Conservation (phyloP, 2,113 vertebrate genomes). For the Rissa tridactyla region DNA sequence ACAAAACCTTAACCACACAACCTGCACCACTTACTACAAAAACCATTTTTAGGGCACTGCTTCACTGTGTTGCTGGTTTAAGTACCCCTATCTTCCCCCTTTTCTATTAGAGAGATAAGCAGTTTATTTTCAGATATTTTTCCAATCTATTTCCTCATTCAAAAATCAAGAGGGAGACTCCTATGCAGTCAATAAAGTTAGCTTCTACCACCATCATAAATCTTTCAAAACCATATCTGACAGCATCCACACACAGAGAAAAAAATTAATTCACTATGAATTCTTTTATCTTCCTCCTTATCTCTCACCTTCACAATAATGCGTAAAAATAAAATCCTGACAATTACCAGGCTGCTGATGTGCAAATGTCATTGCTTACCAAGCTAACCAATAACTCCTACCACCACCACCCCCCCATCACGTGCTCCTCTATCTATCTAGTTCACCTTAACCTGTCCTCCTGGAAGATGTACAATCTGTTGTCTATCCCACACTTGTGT, state of each 20-base stretch:
- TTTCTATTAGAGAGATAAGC: neutral
- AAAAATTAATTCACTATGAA: neutral
- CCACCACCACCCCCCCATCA: neutral
- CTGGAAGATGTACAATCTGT: neutral
- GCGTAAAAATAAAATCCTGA: neutral
- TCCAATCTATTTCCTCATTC: neutral
- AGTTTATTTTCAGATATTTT: neutral
- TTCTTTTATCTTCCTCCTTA: neutral
- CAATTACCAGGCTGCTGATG: neutral
- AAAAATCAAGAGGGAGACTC: neutral
- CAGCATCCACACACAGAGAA: neutral
- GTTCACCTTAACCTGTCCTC: neutral
- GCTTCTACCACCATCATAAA: neutral
- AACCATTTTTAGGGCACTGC: neutral
- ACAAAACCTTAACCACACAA: neutral
- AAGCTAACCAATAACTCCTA: neutral
- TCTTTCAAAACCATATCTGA: neutral
- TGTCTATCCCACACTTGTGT: neutral
- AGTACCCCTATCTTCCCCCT: fast-evolving
- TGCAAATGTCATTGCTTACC: neutral
- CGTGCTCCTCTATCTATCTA: neutral
- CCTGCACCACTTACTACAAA: neutral
- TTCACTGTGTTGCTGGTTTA: neutral
- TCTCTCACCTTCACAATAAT: neutral
- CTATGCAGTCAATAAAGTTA: neutral